phyloP scores from a whole-genome alignment of 1,140 invertebrate genomes.

The Lepidurus couesii region DNA sequence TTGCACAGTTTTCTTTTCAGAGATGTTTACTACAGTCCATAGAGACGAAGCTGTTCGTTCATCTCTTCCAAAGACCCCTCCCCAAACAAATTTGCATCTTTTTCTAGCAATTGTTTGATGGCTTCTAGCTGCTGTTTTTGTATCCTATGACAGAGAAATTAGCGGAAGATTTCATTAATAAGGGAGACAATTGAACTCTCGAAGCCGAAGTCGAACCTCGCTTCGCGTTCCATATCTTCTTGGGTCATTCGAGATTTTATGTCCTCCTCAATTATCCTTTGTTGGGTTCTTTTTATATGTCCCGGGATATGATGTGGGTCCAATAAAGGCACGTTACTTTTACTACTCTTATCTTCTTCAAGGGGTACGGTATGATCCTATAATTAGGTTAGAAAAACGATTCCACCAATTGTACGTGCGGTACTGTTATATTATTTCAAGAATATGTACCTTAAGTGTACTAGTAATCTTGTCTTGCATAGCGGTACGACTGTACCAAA shows the following conservation, averaged over 20 bases:
- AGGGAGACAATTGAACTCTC: not conserved
- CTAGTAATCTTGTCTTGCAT: not conserved
- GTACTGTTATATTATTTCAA: too few relatives aligned
- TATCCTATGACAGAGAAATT: not conserved
- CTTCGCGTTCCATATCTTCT: not conserved
- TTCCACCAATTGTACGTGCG: too few relatives aligned
- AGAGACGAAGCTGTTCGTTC: not conserved
- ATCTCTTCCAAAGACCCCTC: not conserved
- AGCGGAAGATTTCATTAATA: not conserved
- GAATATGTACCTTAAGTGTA: too few relatives aligned
- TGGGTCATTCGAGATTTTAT: not conserved
- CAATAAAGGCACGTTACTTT: not conserved
- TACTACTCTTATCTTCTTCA: not conserved
- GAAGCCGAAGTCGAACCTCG: not conserved
- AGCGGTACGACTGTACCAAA: not conserved
- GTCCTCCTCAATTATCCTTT: not conserved
- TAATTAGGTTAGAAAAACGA: too few relatives aligned
- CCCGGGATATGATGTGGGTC: conserved; percentile 4
- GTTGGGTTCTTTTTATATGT: not conserved
- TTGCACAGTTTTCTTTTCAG: not conserved
- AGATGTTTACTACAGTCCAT: not conserved
- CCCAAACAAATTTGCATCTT: not conserved
- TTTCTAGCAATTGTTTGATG: not conserved
- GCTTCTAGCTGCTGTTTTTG: not conserved
- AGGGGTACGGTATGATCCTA: too few relatives aligned